These are phyloP conservation scores for Trachemys scripta DNA, from an alignment of 2,113 vertebrate genomes.

Conservation along the genomic window DNA sequence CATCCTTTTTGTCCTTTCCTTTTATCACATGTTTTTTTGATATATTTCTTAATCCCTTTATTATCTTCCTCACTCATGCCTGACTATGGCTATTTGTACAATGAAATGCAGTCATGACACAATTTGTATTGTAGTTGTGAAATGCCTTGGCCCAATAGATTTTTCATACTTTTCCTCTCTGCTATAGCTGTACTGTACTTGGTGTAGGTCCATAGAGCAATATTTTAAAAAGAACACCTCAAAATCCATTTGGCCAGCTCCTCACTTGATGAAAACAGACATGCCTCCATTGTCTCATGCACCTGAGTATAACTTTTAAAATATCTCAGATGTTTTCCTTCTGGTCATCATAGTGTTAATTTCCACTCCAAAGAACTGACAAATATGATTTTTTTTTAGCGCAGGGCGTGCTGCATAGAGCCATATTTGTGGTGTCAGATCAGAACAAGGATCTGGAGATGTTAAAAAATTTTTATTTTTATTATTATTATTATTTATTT, in stretches of 20 bases:
- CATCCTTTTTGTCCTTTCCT: background rate
- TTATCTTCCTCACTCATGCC: background rate
- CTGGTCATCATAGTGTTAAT: background rate
- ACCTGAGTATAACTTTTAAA: background rate
- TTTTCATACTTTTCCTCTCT: background rate
- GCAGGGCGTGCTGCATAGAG: background rate
- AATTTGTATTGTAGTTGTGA: background rate
- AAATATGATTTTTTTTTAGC: conserved; percentile 18
- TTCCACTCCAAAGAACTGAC: background rate
- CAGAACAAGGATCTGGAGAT: conserved; percentile 5
- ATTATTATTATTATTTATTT: background rate
- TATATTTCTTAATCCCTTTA: background rate
- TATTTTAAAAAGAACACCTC: background rate
- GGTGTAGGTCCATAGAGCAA: background rate
- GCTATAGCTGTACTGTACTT: background rate
- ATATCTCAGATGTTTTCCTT: background rate
- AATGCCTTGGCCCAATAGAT: background rate
- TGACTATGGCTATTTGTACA: background rate
- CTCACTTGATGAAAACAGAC: background rate
- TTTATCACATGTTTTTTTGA: background rate
- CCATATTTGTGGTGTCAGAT: background rate
- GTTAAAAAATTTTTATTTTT: background rate
- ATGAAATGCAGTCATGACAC: background rate
- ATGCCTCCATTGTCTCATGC: background rate
- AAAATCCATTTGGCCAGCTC: background rate